Conservation (phyloP, 2,888 invertebrate species). For the Caenorhabditis macrosperma region DNA sequence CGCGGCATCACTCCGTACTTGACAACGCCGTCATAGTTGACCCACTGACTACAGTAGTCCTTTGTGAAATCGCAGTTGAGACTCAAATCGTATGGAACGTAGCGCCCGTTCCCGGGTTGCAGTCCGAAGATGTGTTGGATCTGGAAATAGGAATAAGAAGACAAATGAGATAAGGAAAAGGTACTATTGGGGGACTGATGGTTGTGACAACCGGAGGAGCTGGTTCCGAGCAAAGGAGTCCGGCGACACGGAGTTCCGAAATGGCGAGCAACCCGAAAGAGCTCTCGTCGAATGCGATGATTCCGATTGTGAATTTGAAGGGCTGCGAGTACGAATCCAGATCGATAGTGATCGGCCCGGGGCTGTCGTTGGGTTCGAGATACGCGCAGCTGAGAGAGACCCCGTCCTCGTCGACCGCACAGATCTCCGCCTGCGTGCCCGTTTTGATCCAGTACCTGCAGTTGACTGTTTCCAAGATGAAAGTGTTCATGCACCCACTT, state of each 20-base stretch:
- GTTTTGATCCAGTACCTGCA: conserved; percentile 78
- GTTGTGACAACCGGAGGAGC: conserved; percentile 69
- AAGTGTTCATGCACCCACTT: conserved; percentile 56
- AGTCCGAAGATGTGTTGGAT: conserved; percentile 65
- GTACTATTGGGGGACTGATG: conserved; percentile 66
- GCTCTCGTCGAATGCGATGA: conserved; percentile 76
- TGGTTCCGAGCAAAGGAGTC: conserved; percentile 70
- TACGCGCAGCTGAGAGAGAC: conserved; percentile 76
- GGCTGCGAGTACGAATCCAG: conserved; percentile 76
- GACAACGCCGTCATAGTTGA: conserved; percentile 69
- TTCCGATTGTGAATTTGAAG: conserved; percentile 77
- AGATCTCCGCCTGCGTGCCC: conserved; percentile 78
- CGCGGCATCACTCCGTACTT: conserved; percentile 69
- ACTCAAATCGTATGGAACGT: conserved; percentile 62
- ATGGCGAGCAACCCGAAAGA: conserved; percentile 72
- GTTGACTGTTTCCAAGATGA: neutral
- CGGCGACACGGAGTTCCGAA: conserved; percentile 62
- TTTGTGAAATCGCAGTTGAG: conserved; percentile 76
- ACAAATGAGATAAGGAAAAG: neutral
- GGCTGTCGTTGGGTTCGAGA: conserved; percentile 75
- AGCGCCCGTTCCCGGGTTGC: conserved; percentile 68
- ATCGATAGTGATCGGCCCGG: conserved; percentile 75
- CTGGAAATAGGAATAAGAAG: conserved; percentile 39
- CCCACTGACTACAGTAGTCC: conserved; percentile 79
- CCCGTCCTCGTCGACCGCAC: conserved; percentile 76